Evolutionary conservation across 1,140 invertebrate species (phyloP).

Genomic region (Hyles vespertilio): DNA sequence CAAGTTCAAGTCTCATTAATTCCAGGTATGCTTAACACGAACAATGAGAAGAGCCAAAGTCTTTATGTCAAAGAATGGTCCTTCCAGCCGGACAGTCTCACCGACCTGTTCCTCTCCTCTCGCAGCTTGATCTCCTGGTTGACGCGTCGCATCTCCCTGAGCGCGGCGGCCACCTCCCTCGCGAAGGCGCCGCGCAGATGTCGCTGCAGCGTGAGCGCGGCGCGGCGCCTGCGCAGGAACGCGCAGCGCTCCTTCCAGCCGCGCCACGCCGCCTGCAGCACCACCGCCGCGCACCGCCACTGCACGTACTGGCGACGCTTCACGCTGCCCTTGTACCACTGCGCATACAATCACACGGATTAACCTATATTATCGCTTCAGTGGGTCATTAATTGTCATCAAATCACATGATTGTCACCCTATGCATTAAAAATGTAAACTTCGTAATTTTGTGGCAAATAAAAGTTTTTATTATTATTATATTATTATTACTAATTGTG

Average conservation of each 20-base stretch:
- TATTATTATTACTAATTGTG: too few relatives aligned
- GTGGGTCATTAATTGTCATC: neutral
- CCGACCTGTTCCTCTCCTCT: constrained; percentile 80
- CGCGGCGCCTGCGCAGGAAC: constrained; percentile 89
- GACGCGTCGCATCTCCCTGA: constrained; percentile 92
- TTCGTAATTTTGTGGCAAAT: too few relatives aligned
- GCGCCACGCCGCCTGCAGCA: constrained; percentile 90
- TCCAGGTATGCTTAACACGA: too few relatives aligned
- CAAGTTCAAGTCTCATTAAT: too few relatives aligned
- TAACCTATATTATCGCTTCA: neutral
- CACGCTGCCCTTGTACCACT: constrained; percentile 69
- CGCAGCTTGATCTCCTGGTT: constrained; percentile 93
- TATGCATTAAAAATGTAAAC: too few relatives aligned
- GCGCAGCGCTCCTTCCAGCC: constrained; percentile 90
- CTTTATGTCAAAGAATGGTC: too few relatives aligned
- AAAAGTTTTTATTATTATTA: too few relatives aligned
- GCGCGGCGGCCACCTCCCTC: constrained; percentile 87
- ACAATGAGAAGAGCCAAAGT: too few relatives aligned
- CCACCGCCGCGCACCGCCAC: constrained; percentile 83
- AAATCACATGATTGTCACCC: too few relatives aligned
- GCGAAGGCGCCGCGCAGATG: constrained; percentile 93
- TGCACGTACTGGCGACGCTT: constrained; percentile 81
- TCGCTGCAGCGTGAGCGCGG: constrained; percentile 93
- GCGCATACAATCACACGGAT: constrained; percentile 5
- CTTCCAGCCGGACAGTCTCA: too few relatives aligned